Percentiles rank a stretch among this genome's conserved stretches.
These are phyloP conservation scores for Mobula hypostoma DNA, from an alignment of 2,113 vertebrate genomes.

Conservation along the genomic window DNA sequence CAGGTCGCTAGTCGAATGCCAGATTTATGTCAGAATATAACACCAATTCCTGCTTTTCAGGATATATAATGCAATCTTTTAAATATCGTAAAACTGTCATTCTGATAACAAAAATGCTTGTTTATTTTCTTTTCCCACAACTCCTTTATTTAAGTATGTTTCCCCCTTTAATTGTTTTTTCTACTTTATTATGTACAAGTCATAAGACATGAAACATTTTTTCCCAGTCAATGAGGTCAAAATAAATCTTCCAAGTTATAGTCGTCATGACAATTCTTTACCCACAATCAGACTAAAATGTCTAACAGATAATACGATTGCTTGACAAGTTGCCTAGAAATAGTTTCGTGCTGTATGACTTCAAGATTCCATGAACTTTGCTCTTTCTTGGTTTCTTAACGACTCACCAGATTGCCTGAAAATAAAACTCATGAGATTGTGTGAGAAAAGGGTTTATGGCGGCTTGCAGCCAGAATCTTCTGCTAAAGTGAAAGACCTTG, in stretches of 20 bases:
- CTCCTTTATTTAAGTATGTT: neutral
- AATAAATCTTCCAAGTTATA: neutral
- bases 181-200: neutral
- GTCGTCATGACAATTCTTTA: neutral
- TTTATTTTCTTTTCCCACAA: neutral
- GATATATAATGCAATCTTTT: neutral
- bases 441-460: too few species aligned
- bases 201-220: neutral
- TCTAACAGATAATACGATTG: neutral
- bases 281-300: neutral
- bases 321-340: neutral
- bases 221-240: neutral
- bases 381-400: too few species aligned
- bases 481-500: too few species aligned
- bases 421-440: too few species aligned
- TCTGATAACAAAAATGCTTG: neutral
- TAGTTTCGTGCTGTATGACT: too few species aligned
- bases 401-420: too few species aligned
- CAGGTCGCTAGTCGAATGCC: neutral
- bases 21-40: neutral
- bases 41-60: neutral
- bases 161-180: neutral
- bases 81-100: neutral
- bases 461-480: too few species aligned
- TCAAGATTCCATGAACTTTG: too few species aligned